Base-by-base conservation (phyloP, 2,888 invertebrate species). In the Salpingus planirostris region DNA sequence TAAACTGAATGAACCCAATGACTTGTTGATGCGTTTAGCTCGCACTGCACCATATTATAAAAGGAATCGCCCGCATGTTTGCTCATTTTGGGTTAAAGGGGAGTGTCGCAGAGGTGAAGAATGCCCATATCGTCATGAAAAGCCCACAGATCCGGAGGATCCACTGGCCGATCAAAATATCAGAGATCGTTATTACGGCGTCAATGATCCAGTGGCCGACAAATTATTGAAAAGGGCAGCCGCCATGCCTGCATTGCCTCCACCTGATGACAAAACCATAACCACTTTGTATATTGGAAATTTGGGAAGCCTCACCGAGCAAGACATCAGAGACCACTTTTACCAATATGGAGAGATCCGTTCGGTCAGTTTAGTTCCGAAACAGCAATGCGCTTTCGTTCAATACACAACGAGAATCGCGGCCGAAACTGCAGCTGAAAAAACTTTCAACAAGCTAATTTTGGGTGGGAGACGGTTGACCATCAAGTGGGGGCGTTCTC, bases 331-430 rank as follows among this genome's bases (percentile, higher is more conserved):
- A 43, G 93, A 96, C 57, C 88, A 96, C 56, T 98, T 98, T 65
- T 98, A 98, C 65, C 97, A 98, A 61, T 97, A 87, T 66, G 98
- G 98, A 10, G 98, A 98, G 66, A 93, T 99, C 38, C 78, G 98
- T 47, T 85, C 87, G 1, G 76, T 98, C 11, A 92, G 92, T 6
- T 70, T 97, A 49, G 90, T 97, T 5, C 80, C 85, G 0, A 80
- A 91, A 44, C 95, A 97, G 49, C 89, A 89, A 55, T 97, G 97
- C 68, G 93, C 95, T 1, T 98, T 98, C 61, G 86, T 98, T 2
- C 95, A 96, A 59, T 98, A 91, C 63, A 95, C 96, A 0, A 82
- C 84, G 3, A 72, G 98, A 33, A 70, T 73, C 27, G 84, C 95
- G 0, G 90, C 97, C 0, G 98, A 98, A 64, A 71, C 83, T 44